Evolutionary conservation across 1,140 invertebrate genomes (phyloP), one percentile per base, ranked within the genome.

Genomic region (Neodiprion pinetum): DNA sequence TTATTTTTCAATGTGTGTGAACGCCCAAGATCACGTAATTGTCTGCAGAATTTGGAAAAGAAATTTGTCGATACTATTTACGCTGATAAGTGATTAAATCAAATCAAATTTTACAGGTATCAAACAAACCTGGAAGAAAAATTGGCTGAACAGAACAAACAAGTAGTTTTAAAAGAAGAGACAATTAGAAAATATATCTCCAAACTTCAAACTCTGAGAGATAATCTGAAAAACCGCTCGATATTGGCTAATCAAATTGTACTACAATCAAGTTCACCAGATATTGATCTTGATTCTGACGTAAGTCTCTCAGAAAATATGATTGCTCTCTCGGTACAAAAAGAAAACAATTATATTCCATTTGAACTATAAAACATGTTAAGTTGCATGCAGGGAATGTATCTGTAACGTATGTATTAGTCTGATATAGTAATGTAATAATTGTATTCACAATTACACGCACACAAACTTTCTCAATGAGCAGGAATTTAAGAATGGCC

Each of bases 111-210:
- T 12, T 72, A 9, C 61, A 86, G 84, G 73, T 75, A 79, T 73
- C 79, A 80, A 72, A 28, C 67, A 47, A 74, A 85, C n/a, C 71
- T 82, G 40, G 75, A 83, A 23, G 65, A 81, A 67, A 80, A 83
- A 75, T 49, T 84, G 50, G 66, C 53, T 9, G 72, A 80, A 66
- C 76, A 82, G 12, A 77, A 77, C 21, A 72, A 76, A 72, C 75
- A 82, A 76, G 65, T 84, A 53, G 21, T 72, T 61, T 17, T 68
- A 12, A 81, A 80, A 67, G 82, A 85, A 66, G 77, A 82, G 48
- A 79, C 72, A 10, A 75, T 80, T 67, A 75, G 80, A 69, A 78
- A 76, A 74, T 81, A 79, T 21, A 49, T 74, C 50, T 77, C 69
- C 48, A 79, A 79, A 78, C 67, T 83, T 67, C 72, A 83, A 72